Conservation (phyloP, 2,888 invertebrate genomes). For the Rhamnusium bicolor region DNA sequence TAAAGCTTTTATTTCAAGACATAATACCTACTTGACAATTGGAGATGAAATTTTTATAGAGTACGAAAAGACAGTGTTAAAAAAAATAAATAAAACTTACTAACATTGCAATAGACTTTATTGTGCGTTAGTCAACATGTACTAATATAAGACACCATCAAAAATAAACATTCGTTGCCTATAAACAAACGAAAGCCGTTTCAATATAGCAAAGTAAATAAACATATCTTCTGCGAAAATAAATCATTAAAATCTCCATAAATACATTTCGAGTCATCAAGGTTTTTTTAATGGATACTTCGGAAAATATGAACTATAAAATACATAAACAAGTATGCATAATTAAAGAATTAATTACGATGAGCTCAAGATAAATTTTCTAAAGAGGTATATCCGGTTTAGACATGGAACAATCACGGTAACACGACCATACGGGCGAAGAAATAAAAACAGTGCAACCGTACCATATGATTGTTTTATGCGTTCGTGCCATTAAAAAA, state of each 20-base stretch:
- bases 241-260: conserved; percentile 61
- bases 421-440: conserved; percentile 45
- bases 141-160: conserved; percentile 44
- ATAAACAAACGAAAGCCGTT: conserved; percentile 45
- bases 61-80: conserved; percentile 15
- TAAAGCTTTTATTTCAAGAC: too few species aligned
- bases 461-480: conserved; percentile 48
- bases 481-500: conserved; percentile 51
- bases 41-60: conserved; percentile 8
- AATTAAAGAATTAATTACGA: conserved; percentile 14
- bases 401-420: conserved; percentile 46
- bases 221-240: conserved; percentile 62
- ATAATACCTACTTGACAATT: not conserved
- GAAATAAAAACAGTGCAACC: conserved; percentile 40
- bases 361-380: conserved; percentile 39
- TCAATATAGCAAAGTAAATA: conserved; percentile 55
- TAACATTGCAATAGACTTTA: conserved; percentile 34
- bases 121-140: conserved; percentile 21
- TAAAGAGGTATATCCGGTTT: conserved; percentile 55
- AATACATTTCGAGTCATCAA: conserved; percentile 36
- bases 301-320: not conserved
- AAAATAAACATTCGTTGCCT: conserved; percentile 47
- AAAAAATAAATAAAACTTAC: conserved; percentile 14
- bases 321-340: not conserved
- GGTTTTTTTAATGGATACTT: not conserved